phyloP scores from a whole-genome alignment of 2,797 vertebrate species.

The Chrosomus eos region DNA sequence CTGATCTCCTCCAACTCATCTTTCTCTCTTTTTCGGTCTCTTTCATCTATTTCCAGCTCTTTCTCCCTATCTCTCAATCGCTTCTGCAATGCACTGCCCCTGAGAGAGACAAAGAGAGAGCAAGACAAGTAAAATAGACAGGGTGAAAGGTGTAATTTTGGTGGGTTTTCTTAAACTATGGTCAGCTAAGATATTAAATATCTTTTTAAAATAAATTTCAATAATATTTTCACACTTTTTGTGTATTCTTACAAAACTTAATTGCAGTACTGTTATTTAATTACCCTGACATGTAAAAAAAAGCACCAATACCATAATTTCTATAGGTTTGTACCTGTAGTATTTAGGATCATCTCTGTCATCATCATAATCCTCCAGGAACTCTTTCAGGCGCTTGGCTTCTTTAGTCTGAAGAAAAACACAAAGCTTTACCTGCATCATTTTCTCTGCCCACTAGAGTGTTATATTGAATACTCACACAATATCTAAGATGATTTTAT shows the following conservation, averaged over 20 bases:
- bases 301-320: neutral
- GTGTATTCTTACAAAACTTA: neutral
- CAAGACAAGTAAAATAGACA: neutral
- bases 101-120: slow-evolving; percentile 65
- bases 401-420: slow-evolving; percentile 86
- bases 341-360: slow-evolving; percentile 98
- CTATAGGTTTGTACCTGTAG: slow-evolving; percentile 82
- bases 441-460: neutral
- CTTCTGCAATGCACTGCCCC: slow-evolving; percentile 98
- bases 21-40: slow-evolving; percentile 97
- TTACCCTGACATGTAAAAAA: neutral
- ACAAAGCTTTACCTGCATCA: neutral
- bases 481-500: neutral
- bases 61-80: slow-evolving; percentile 95
- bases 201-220: no score
- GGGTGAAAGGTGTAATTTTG: neutral
- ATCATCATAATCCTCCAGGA: slow-evolving; percentile 98
- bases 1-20: slow-evolving; percentile 98
- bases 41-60: slow-evolving; percentile 96
- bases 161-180: neutral
- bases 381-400: slow-evolving; percentile 96
- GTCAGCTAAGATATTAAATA: neutral
- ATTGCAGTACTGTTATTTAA: neutral
- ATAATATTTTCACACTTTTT: neutral
- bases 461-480: neutral